phyloP scores from a whole-genome alignment of 2,113 vertebrate genomes.

The Beaufortia kweichowensis region DNA sequence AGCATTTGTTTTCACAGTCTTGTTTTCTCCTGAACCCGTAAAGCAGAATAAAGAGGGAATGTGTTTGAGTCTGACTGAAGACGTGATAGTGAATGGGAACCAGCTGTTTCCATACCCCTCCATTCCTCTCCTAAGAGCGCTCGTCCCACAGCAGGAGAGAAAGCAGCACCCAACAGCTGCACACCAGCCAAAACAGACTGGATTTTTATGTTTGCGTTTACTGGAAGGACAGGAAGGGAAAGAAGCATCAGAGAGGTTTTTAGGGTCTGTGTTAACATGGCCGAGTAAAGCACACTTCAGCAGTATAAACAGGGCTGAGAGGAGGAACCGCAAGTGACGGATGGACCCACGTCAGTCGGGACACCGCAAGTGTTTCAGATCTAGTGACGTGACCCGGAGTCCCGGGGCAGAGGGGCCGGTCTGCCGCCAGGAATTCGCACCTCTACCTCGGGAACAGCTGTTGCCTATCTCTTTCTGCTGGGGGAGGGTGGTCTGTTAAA shows the following conservation, averaged over 20 bases:
- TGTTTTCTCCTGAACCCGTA: neutral
- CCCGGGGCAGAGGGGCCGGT: conserved; percentile 1
- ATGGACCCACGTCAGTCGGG: neutral
- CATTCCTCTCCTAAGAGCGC: neutral
- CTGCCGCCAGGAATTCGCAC: conserved; percentile 32
- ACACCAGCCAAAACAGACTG: conserved; percentile 4
- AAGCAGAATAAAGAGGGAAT: conserved; percentile 5
- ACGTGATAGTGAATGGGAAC: conserved; percentile 25
- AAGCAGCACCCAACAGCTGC: conserved; percentile 37
- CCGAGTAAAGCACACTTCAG: neutral
- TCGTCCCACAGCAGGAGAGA: conserved; percentile 17
- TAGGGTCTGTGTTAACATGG: neutral
- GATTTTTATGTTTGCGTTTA: conserved; percentile 17
- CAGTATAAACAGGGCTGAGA: neutral
- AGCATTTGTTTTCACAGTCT: neutral
- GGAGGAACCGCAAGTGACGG: neutral
- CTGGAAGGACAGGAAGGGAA: conserved; percentile 20
- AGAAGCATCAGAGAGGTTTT: neutral
- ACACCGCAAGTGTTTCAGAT: conserved; percentile 22
- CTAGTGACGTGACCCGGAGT: conserved; percentile 23
- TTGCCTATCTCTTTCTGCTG: conserved; percentile 25
- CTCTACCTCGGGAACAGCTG: conserved; percentile 41
- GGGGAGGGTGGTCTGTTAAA: conserved; percentile 14
- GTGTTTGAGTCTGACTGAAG: conserved; percentile 13
- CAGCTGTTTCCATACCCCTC: conserved; percentile 40